phyloP scores from a whole-genome alignment of 1,140 invertebrate species.

The Drosophila bifasciata region DNA sequence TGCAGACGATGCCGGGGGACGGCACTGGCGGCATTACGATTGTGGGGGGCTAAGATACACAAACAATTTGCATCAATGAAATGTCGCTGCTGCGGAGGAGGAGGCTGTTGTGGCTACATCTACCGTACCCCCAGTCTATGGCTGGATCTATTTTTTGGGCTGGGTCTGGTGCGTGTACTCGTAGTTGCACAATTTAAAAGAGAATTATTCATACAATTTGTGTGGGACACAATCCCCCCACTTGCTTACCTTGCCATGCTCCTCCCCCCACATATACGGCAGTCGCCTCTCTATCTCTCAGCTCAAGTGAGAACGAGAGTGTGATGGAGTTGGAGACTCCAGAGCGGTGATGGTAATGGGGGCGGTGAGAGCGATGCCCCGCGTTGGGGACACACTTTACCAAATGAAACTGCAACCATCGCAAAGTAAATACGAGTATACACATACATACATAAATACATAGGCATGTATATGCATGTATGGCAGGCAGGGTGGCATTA shows the following conservation, averaged over 20 bases:
- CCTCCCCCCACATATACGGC: too few relatives aligned
- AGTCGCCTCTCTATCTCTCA: too few relatives aligned
- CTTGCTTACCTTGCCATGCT: neutral
- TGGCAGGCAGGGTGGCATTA: constrained; percentile 54
- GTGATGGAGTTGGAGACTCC: neutral
- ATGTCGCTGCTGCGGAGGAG: constrained; percentile 44
- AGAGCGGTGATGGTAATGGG: neutral
- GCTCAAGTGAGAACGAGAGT: neutral
- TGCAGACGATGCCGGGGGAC: constrained; percentile 47
- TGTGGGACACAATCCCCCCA: constrained; percentile 1
- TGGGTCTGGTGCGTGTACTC: constrained; percentile 49
- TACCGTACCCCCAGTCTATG: too few relatives aligned
- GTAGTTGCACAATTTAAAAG: constrained; percentile 78
- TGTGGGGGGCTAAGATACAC: constrained; percentile 50
- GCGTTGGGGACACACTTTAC: constrained; percentile 62
- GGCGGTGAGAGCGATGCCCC: constrained; percentile 18
- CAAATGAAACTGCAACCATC: constrained; percentile 71
- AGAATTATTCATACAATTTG: constrained; percentile 83
- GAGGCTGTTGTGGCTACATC: too few relatives aligned
- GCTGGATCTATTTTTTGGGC: neutral
- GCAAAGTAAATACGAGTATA: neutral
- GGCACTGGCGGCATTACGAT: neutral
- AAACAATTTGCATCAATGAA: constrained; percentile 77
- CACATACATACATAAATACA: neutral
- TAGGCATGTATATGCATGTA: constrained; percentile 4